A percentile compares a stretch with the other conserved stretches of the same genome.
phyloP scores from a whole-genome alignment of 2,113 vertebrate species.

The Narcine bancroftii region DNA sequence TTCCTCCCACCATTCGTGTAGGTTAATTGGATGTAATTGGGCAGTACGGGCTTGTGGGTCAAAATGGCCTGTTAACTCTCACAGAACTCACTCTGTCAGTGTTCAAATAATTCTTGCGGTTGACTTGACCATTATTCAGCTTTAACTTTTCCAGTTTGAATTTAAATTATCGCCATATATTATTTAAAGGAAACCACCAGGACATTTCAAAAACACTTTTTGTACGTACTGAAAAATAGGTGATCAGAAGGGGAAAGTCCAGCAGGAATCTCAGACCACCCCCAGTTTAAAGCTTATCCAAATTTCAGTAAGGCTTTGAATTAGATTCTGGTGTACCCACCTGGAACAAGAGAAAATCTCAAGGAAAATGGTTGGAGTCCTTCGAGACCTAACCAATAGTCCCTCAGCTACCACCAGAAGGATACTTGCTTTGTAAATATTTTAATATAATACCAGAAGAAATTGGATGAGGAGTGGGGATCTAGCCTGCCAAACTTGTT shows the following conservation, averaged over 20 bases:
- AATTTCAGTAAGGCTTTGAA: background rate
- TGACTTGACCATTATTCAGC: background rate
- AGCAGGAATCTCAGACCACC: background rate
- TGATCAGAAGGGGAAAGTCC: background rate
- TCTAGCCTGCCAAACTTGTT: too few relatives aligned
- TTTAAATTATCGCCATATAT: background rate
- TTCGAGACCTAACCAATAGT: background rate
- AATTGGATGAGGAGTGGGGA: too few relatives aligned
- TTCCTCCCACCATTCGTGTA: too few relatives aligned
- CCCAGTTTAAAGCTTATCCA: background rate
- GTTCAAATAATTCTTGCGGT: background rate
- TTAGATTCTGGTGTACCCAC: too few relatives aligned
- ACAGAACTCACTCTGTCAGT: background rate
- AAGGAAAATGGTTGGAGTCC: background rate
- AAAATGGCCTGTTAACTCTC: too few relatives aligned
- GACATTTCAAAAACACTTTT: background rate
- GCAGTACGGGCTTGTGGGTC: too few relatives aligned
- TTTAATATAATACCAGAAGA: too few relatives aligned
- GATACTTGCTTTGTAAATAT: too few relatives aligned
- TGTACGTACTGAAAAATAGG: background rate
- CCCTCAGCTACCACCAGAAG: background rate
- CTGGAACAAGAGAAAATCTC: background rate
- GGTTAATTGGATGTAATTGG: too few relatives aligned
- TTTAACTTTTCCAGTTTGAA: background rate
- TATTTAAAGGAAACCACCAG: background rate